These are phyloP conservation scores for Macrobrachium rosenbergii DNA, from an alignment of 1,140 invertebrate species.

Conservation along the genomic window DNA sequence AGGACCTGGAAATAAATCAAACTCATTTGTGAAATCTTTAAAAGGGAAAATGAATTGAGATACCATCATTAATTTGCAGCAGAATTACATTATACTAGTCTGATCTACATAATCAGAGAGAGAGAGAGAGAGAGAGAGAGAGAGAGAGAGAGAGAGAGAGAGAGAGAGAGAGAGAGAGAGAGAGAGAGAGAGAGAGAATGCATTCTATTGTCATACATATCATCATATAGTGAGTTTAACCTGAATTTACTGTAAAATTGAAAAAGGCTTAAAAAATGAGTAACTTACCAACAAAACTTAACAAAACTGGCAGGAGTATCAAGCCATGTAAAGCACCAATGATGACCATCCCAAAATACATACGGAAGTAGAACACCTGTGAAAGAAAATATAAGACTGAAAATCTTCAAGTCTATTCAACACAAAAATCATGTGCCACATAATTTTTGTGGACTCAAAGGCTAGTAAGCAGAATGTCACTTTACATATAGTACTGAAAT, in stretches of 20 bases:
- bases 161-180: too few relatives aligned
- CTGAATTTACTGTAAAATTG: neutral
- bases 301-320: constrained; percentile 89
- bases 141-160: too few relatives aligned
- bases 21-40: neutral
- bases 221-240: too few relatives aligned
- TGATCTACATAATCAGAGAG: too few relatives aligned
- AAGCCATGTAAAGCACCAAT: constrained; percentile 91
- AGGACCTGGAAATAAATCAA: constrained; percentile 37
- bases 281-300: constrained; percentile 79
- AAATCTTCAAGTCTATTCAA: too few relatives aligned
- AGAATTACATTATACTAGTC: neutral
- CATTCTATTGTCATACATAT: too few relatives aligned
- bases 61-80: neutral
- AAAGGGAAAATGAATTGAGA: neutral
- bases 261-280: neutral
- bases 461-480: too few relatives aligned
- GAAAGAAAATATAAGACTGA: neutral
- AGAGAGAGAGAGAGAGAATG: too few relatives aligned
- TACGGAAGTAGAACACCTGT: constrained; percentile 91
- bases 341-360: constrained; percentile 93
- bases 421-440: too few relatives aligned
- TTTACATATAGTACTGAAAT: too few relatives aligned
- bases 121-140: too few relatives aligned
- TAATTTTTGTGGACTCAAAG: too few relatives aligned